Evolutionary conservation across 2,113 vertebrate species (phyloP).

Genomic region (Phalacrocorax carbo): DNA sequence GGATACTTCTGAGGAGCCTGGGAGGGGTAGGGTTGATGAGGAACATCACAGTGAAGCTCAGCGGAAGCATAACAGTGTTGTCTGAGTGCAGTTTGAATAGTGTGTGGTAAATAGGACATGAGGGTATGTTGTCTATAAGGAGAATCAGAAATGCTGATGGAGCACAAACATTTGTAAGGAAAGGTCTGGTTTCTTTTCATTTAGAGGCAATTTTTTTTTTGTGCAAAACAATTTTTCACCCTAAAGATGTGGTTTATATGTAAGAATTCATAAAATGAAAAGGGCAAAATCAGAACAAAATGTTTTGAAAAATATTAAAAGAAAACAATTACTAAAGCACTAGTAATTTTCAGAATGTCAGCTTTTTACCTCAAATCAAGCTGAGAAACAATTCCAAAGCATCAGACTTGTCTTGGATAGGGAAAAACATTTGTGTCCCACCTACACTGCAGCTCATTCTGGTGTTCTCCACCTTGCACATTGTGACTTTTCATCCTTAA

Average conservation of each 20-base stretch:
- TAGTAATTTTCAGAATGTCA: background rate
- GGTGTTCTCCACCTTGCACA: background rate
- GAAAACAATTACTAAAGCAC: background rate
- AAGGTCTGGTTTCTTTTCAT: background rate
- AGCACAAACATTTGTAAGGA: background rate
- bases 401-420: background rate
- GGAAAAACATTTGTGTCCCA: background rate
- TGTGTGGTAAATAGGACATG: background rate
- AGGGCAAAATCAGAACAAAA: background rate
- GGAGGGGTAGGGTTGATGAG: background rate
- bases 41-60: fast-evolving
- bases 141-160: background rate
- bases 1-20: background rate
- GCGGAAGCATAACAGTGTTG: fast-evolving
- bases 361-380: background rate
- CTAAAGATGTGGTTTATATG: background rate
- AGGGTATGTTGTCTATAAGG: fast-evolving
- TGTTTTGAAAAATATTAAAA: background rate
- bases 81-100: background rate
- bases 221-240: background rate
- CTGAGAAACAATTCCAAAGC: background rate
- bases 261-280: background rate
- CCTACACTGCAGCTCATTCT: background rate
- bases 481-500: background rate
- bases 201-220: background rate